Percentiles rank a stretch among this genome's conserved stretches.
Conservation (phyloP, 2,113 vertebrate species). For the Orthochromis malagaraziensis region DNA sequence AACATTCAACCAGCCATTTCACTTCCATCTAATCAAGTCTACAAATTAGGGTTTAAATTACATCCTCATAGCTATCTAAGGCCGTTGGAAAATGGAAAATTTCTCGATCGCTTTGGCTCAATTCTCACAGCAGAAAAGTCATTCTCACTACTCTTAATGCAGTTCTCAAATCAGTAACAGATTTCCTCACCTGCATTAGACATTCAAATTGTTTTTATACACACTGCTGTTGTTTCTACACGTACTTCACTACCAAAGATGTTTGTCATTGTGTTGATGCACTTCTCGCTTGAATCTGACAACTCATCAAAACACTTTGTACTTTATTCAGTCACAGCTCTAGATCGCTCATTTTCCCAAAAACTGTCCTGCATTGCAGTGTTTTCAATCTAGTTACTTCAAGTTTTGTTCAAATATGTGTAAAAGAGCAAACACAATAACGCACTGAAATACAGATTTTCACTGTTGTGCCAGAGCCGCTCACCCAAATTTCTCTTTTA, state of each 20-base stretch:
- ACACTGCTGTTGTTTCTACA: background rate
- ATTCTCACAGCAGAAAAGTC: background rate
- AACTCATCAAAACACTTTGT: background rate
- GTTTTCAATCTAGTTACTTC: background rate
- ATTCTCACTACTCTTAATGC: background rate
- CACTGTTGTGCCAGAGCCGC: background rate
- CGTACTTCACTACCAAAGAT: background rate
- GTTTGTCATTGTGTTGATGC: background rate
- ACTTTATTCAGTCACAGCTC: background rate
- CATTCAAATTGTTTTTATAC: background rate
- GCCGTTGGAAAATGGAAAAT: background rate
- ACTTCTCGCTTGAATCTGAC: background rate
- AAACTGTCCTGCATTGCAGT: accelerated
- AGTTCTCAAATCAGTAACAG: background rate
- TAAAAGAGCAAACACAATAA: background rate
- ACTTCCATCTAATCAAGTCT: background rate
- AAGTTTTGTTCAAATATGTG: background rate
- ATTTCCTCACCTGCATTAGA: background rate
- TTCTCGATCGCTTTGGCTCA: background rate
- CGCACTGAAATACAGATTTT: background rate
- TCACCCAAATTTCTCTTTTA: background rate
- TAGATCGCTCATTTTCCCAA: background rate
- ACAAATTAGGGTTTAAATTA: background rate
- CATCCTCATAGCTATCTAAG: background rate
- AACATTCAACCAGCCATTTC: background rate